Conservation (phyloP, 2,797 vertebrate genomes). For the Uromys caudimaculatus region DNA sequence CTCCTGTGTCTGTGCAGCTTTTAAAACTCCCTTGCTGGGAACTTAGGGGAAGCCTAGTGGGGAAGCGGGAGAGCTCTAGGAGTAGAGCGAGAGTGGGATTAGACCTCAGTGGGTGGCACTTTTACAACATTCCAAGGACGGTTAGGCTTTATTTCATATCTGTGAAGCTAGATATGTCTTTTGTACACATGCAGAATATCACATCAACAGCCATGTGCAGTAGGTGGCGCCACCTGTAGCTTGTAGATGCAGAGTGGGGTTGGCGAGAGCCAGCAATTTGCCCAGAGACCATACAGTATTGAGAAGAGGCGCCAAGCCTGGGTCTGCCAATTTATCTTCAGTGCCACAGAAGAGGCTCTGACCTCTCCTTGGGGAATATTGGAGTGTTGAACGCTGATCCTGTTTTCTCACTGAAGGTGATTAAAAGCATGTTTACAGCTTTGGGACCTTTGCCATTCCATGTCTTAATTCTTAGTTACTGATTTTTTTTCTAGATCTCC, state of each 20-base stretch:
- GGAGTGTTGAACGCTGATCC: background rate
- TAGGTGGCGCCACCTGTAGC: background rate
- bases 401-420: background rate
- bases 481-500: background rate
- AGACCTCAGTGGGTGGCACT: background rate
- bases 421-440: background rate
- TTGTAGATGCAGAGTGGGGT: background rate
- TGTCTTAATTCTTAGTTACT: conserved; percentile 30
- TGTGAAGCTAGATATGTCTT: background rate
- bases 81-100: background rate
- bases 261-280: background rate
- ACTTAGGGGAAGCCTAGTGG: background rate
- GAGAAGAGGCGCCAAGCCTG: background rate
- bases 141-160: conserved; percentile 17
- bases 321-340: background rate
- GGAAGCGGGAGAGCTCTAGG: background rate
- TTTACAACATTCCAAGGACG: background rate
- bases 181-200: background rate
- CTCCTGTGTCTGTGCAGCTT: background rate
- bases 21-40: background rate
- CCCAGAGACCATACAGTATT: background rate
- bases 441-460: conserved; percentile 33
- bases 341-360: background rate
- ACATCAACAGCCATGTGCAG: background rate
- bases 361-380: background rate